A percentile compares a stretch with the other conserved stretches of the same genome.
phyloP scores from a whole-genome alignment of 2,888 invertebrate genomes.

The Acrocyrtus sp. region DNA sequence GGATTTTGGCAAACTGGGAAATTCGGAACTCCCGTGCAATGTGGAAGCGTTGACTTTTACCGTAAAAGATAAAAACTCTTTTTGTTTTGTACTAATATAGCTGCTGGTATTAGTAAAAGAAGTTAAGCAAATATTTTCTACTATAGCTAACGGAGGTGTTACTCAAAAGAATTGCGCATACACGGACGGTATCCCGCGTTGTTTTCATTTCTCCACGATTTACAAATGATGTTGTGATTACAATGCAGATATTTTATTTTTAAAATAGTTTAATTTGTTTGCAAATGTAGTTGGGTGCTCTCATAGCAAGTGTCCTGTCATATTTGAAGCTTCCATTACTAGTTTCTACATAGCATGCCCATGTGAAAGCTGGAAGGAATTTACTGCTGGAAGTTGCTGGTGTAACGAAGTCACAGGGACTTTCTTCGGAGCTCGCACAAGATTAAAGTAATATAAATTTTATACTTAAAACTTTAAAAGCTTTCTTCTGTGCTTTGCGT shows the following conservation, averaged over 20 bases:
- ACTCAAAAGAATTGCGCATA: background rate
- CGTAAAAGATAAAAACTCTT: background rate
- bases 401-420: too few species aligned
- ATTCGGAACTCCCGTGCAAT: background rate
- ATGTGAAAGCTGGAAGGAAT: conserved; percentile 1
- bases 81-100: too few species aligned
- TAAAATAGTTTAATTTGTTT: too few species aligned
- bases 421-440: too few species aligned
- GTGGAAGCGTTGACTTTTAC: background rate
- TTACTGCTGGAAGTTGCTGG: background rate
- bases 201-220: too few species aligned
- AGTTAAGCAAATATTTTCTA: background rate
- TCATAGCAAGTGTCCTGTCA: background rate
- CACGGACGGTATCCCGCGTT: too few species aligned
- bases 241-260: too few species aligned
- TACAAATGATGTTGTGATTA: too few species aligned
- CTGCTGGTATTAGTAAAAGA: too few species aligned
- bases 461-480: too few species aligned
- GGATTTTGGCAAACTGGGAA: background rate
- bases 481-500: too few species aligned
- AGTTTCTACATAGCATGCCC: background rate
- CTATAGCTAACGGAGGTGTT: background rate
- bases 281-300: background rate
- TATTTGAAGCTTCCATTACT: background rate
- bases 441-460: too few species aligned